Base-by-base conservation (phyloP, 2,113 vertebrate species). In the Catagonus wagneri region DNA sequence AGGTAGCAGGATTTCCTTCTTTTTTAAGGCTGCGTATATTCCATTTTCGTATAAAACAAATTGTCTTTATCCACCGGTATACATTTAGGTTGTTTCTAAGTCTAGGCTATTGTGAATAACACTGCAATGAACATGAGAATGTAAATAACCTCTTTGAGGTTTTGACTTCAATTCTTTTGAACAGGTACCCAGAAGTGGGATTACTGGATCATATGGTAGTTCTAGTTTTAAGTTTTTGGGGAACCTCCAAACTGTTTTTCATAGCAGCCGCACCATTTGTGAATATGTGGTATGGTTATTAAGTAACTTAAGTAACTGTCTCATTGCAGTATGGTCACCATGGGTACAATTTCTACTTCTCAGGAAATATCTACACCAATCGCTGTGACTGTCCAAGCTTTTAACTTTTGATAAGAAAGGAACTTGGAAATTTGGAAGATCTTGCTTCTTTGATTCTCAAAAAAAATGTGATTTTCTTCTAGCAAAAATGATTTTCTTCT, bases 381-480 rank as follows among this genome's bases (percentile, higher is more conserved):
- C 34, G 32, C 5, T 39, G 56, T 61, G 23, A 44, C 32, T 83
- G 68, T n/a, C 50, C 75, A 58, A 25, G 8, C 32, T 65, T 88
- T 96, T 76, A 76, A 34, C 56, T 94, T 96, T 66, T 78, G 20
- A 39, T 90, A 90, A 74, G 52, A 93, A 95, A 84, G 15, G 17
- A 84, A 27, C 22, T 52, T 94, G 44, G 78, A 83, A 90, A 68
- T 27, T 75, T 19, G 60, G 20, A 90, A n/a, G n/a, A 54, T 16
- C 36, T 94, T 96, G 65, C 68, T 83, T 83, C 69, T 92, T 94
- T 83, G 88, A 87, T 39, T 94, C 84, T 89, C 25, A 71, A 68
- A 85, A 78, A 84, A 50, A 27, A n/a, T n/a, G n/a, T 29, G 7
- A 14, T 76, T 87, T 93, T 80, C 85, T 54, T 52, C 50, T 61